Evolutionary conservation across 2,797 vertebrate species (phyloP), one percentile per base, ranked within the genome.

Genomic region (Scarus forsteni): DNA sequence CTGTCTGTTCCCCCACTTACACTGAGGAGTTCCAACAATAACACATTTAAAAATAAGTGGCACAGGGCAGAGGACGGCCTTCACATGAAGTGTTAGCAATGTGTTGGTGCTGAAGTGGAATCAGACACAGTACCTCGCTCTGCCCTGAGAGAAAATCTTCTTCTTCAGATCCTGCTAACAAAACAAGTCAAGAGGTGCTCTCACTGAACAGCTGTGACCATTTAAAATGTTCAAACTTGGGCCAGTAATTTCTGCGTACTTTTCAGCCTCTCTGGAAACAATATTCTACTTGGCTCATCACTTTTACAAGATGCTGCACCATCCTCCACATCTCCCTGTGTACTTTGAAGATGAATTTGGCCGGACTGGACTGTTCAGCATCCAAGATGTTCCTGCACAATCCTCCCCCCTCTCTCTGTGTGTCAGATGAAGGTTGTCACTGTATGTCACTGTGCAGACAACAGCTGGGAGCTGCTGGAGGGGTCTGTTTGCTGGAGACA

Each of bases 201-300:
- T 54, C 59, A 66, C 77, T 64, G 76, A 54, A 60, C 16, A 52
- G 88, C 85, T 87, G 84, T 39, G 82, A 66, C 77, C 79, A 13
- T 83, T 51, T 83, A 83, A 79, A 80, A 80, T 61, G 3, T 11
- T 51, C 10, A 9, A 10, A 11, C 1, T 34, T 12, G 27, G 2
- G 27, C 12, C 4, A 14, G 6, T 13, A 10, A 34, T 51, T 13
- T 19, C 19, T 34, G 18, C 13, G 49, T 6, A 51, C 6, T 11
- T 13, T 51, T 8, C 13, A 11, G 10, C 13, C 49, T 34, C 18
- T 12, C 68, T 12, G 19, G 27, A 51, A 51, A 12, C 6, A 10
- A 5, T 19, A n/a, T 9, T 15, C 80, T 6, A 48, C 8, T 11
- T 81, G 73, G 85, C 70, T 27, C 2, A 58, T 7, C 42, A 79